Evolutionary conservation across 1,140 invertebrate genomes (phyloP), one percentile per base, ranked within the genome.

Genomic region (Schmidtea mediterranea): DNA sequence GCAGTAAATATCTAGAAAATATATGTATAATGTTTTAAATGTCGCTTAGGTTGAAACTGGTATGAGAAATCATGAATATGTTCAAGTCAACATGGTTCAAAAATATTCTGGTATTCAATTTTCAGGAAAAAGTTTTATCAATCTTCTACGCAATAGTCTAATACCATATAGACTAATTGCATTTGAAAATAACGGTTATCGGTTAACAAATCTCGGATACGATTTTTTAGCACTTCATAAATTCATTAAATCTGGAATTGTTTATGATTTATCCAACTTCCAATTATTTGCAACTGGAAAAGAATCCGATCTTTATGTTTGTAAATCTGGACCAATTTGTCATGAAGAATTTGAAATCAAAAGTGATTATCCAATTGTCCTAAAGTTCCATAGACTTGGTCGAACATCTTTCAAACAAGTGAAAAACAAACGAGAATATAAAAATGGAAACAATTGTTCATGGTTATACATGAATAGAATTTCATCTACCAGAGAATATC

Each of bases 241-340:
- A 0, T 64, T 98, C 0, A 73, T 77, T 0, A 72, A 77, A 49
- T 72, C 82, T 46, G 76, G 75, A 54, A 87, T 97, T 69, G 95
- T 98, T 60, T n/a, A n/a, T n/a, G n/a, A n/a, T n/a, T n/a, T n/a
- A n/a, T n/a, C n/a, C n/a, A n/a, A n/a, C n/a, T n/a, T n/a, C n/a
- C n/a, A n/a, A n/a, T n/a, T n/a, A n/a, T n/a, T n/a, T n/a, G 92
- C 90, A 36, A 80, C 92, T 43, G 92, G 89, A 21, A 97, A 97
- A 69, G 89, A 95, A 65, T 94, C 73, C 23, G 72, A 70, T 65
- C 61, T 58, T 15, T 51, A 45, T 19, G 3, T 50, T 8, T 8
- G 6, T 9, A 40, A 49, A 6, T 8, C 16, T 19, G n/a, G 13
- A 16, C 19, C 22, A 6, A 51, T 51, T 12, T n/a, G n/a, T n/a